These are phyloP conservation scores for Triplophysa tibetana DNA, from an alignment of 2,113 vertebrate species.

Conservation along the genomic window DNA sequence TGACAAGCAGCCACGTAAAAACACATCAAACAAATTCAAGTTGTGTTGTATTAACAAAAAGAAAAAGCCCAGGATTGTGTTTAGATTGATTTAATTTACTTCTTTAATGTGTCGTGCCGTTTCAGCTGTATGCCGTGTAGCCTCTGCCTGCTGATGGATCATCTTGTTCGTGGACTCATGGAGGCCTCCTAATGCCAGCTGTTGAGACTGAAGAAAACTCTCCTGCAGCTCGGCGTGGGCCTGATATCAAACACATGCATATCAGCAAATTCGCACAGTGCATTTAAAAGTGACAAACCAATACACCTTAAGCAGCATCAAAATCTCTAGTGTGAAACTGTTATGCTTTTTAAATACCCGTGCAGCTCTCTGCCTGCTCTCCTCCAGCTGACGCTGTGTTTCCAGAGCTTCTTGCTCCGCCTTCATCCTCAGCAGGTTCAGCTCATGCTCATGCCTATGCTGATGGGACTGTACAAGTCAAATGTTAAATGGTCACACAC, in stretches of 20 bases:
- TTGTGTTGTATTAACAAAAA: neutral
- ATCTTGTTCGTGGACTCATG: constrained; percentile 79
- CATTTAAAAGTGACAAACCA: neutral
- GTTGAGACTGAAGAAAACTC: constrained; percentile 78
- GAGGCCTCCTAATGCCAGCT: constrained; percentile 75
- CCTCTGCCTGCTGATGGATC: constrained; percentile 82
- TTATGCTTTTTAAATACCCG: constrained; percentile 74
- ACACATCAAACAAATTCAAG: neutral
- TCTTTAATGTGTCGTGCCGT: constrained; percentile 81
- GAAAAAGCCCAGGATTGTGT: neutral
- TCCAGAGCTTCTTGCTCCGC: constrained; percentile 90
- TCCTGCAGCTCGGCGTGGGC: constrained; percentile 83
- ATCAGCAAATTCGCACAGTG: neutral
- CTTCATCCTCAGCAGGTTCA: constrained; percentile 87
- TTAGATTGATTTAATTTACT: constrained; percentile 64
- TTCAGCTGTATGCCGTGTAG: constrained; percentile 73
- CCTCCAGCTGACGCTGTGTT: constrained; percentile 84
- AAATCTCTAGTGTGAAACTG: neutral
- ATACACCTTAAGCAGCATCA: neutral
- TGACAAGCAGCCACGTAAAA: too few species aligned
- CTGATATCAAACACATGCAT: constrained; percentile 62
- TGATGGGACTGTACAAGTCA: constrained; percentile 82
- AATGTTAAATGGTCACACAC: constrained; percentile 11
- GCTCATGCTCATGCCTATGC: constrained; percentile 85
- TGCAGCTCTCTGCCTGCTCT: constrained; percentile 82